A percentile compares a stretch with the other conserved stretches of the same genome.
Conservation (phyloP, 2,113 vertebrate species). For the Hippocampus comes region DNA sequence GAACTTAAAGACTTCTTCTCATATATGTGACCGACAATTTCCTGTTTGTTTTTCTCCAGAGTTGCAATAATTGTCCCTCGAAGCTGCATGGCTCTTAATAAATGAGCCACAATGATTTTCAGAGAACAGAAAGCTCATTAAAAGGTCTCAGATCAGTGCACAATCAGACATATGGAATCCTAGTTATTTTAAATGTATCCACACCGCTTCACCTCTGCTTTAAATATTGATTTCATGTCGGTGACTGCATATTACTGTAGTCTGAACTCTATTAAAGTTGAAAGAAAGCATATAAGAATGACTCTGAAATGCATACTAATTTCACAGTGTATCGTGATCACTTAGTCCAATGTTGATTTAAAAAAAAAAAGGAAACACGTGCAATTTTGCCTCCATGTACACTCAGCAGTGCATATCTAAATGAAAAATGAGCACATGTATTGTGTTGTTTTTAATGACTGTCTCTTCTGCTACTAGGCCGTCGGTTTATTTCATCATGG, state of each 20-base stretch:
- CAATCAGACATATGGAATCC: conserved; percentile 32
- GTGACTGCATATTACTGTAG: not conserved
- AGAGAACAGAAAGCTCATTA: conserved; percentile 55
- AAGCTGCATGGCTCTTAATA: conserved; percentile 39
- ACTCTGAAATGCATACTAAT: not conserved
- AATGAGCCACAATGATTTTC: conserved; percentile 51
- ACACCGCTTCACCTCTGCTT: conserved; percentile 16
- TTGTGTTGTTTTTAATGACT: not conserved
- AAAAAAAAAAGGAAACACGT: too few species aligned
- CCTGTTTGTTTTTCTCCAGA: not conserved
- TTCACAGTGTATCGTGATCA: not conserved
- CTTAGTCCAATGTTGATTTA: not conserved
- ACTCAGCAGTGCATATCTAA: too few species aligned
- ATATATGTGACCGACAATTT: not conserved
- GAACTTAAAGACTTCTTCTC: not conserved
- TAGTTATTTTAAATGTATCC: conserved; percentile 37
- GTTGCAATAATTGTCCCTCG: not conserved
- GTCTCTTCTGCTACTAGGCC: not conserved
- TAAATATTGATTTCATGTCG: conserved; percentile 6
- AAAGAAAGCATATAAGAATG: not conserved
- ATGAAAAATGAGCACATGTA: too few species aligned
- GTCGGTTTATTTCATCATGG: not conserved
- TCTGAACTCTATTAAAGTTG: not conserved
- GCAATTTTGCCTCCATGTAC: too few species aligned
- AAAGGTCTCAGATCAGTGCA: conserved; percentile 54